phyloP scores from a whole-genome alignment of 2,797 vertebrate species.

The Limnodromus scolopaceus region DNA sequence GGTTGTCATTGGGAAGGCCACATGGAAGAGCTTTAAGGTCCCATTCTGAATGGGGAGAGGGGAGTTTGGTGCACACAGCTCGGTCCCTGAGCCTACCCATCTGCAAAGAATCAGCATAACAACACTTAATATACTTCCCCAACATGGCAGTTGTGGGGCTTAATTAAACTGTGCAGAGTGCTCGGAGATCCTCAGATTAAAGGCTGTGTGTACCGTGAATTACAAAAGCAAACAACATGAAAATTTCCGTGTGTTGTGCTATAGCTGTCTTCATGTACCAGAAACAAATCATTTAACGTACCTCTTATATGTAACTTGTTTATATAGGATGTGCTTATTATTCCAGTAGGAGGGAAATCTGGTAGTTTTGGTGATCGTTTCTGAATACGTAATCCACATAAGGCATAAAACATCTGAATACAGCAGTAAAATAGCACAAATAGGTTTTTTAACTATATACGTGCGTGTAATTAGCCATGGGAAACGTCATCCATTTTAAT shows the following conservation, averaged over 20 bases:
- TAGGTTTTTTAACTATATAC: accelerated
- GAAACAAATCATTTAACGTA: slow-evolving; percentile 27
- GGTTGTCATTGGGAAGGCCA: neutral
- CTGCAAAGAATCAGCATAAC: slow-evolving; percentile 60
- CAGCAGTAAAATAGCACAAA: neutral
- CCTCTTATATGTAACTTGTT: slow-evolving; percentile 12
- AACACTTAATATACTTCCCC: slow-evolving; percentile 29
- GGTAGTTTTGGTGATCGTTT: neutral
- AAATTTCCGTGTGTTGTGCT: slow-evolving; percentile 51
- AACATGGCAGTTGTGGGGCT: slow-evolving; percentile 36
- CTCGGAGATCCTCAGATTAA: slow-evolving; percentile 31
- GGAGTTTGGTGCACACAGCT: neutral
- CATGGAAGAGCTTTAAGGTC: slow-evolving; percentile 3
- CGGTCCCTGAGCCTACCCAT: neutral
- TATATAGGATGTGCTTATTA: slow-evolving; percentile 24
- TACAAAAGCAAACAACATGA: slow-evolving; percentile 62
- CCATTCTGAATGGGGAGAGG: neutral
- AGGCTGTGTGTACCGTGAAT: slow-evolving; percentile 42
- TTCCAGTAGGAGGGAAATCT: slow-evolving; percentile 14
- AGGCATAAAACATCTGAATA: neutral
- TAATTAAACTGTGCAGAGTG: slow-evolving; percentile 48
- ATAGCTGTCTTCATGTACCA: slow-evolving; percentile 47
- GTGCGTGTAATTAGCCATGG: neutral
- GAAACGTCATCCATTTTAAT: neutral
- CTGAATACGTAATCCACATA: neutral